Percentiles rank a stretch among this genome's conserved stretches.
These are phyloP conservation scores for Artemia franciscana DNA, from an alignment of 1,140 invertebrate genomes.

Conservation along the genomic window DNA sequence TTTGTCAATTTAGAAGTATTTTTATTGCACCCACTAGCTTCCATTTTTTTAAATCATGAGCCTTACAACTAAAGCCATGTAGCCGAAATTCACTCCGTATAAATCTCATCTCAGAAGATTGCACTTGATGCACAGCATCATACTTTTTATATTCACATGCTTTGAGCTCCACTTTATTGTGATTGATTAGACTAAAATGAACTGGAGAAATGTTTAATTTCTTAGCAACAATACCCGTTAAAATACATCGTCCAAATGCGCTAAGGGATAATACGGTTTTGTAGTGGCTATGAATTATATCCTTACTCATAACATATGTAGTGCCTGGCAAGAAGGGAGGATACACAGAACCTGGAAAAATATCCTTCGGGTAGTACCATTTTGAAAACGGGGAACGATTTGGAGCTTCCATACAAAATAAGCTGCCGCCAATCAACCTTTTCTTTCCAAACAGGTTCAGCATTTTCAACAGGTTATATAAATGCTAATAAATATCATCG, in stretches of 20 bases:
- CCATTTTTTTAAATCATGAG: neutral
- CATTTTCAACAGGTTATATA: slow-evolving; percentile 13
- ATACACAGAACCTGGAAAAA: slow-evolving; percentile 46
- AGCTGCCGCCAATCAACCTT: slow-evolving; percentile 34
- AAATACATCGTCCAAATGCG: slow-evolving; percentile 48
- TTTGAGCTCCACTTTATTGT: slow-evolving; percentile 21
- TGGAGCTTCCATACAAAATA: slow-evolving; percentile 45
- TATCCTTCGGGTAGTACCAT: slow-evolving; percentile 50
- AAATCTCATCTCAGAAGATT: slow-evolving; percentile 12
- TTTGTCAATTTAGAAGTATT: too few relatives aligned
- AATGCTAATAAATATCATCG: slow-evolving; percentile 28
- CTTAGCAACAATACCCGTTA: slow-evolving; percentile 39
- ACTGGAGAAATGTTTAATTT: slow-evolving; percentile 24
- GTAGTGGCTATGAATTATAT: slow-evolving; percentile 38
- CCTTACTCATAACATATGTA: slow-evolving; percentile 50
- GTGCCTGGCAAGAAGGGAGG: slow-evolving; percentile 64
- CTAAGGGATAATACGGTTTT: slow-evolving; percentile 29
- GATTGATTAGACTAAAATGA: slow-evolving; percentile 22
- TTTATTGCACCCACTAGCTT: too few relatives aligned
- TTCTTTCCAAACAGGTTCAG: slow-evolving; percentile 2
- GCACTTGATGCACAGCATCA: slow-evolving; percentile 16
- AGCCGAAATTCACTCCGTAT: slow-evolving; percentile 8
- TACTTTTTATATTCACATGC: slow-evolving; percentile 15
- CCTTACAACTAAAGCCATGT: slow-evolving; percentile 6
- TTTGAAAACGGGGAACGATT: slow-evolving; percentile 44